Evolutionary conservation across 35 echinoderm and acorn worm genomes (phyloP).

Genomic region (Nesometra sesokonis): DNA sequence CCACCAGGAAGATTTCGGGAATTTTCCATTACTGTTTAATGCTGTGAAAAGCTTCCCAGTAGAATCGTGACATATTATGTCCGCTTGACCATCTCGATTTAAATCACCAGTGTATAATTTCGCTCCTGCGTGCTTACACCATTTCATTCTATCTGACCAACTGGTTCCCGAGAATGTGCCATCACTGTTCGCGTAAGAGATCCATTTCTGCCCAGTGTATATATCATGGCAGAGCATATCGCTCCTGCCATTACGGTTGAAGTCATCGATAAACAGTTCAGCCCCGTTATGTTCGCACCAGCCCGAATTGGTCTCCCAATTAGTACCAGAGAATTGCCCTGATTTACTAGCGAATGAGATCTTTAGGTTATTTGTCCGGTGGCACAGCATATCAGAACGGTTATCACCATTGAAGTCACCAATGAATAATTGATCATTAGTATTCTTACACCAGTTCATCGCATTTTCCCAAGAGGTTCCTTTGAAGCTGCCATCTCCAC

Average conservation of each 20-base stretch:
- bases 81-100: too few relatives aligned
- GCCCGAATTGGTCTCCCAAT: neutral
- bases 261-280: conserved; percentile 4
- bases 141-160: too few relatives aligned
- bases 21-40: neutral
- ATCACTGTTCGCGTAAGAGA: too few relatives aligned
- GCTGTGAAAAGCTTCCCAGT: neutral
- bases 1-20: too few relatives aligned
- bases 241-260: neutral
- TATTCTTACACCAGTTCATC: neutral
- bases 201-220: neutral
- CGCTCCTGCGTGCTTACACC: too few relatives aligned
- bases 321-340: neutral
- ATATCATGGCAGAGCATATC: conserved; percentile 13
- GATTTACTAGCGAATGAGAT: neutral
- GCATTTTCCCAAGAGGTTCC: too few relatives aligned
- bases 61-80: neutral
- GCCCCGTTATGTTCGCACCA: neutral
- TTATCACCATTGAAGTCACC: conserved; percentile 23
- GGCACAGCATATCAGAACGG: neutral
- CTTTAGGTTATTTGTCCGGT: neutral
- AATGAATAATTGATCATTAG: neutral
- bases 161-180: too few relatives aligned
- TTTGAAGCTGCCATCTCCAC: too few relatives aligned
- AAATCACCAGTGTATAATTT: too few relatives aligned